Evolutionary conservation across 2,888 invertebrate genomes (phyloP), one percentile per base, ranked within the genome.

Genomic region (Trissoscelio sp.): DNA sequence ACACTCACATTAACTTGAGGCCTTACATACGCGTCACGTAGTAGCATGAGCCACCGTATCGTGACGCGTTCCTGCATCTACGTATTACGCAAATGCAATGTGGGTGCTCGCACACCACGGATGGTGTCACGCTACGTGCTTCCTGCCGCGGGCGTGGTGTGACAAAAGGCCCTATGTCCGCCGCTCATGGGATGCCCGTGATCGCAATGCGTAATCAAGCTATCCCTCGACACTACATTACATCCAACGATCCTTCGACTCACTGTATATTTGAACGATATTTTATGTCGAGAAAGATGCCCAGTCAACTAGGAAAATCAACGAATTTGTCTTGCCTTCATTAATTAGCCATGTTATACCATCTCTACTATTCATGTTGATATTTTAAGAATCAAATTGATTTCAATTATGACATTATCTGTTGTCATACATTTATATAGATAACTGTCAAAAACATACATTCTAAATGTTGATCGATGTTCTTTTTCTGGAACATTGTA

Each of bases 71-170:
- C 46, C 69, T 73, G 69, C 85, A 85, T 87, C 87, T 85, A 85
- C 85, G 74, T 79, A 89, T 90, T 90, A 89, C 90, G 88, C 89
- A 90, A 82, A 89, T 88, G 89, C 89, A 88, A 89, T 89, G 90
- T 89, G 89, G 90, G 88, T 89, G 89, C 88, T 89, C 87, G 88
- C 88, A 88, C 87, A 88, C 86, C 84, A 77, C 85, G 88, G 88
- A 89, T 87, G 88, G 88, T 89, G 90, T 90, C 89, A 90, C 88
- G 89, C 90, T 90, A 90, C 90, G 90, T 86, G 85, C 84, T 86
- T 86, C 87, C 88, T 86, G 86, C 87, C 88, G 89, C 90, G 90
- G 90, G 90, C 89, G 88, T 85, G 87, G 80, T 83, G 82, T 69
- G 83, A 81, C 80, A 81, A 82, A 82, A 82, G 82, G 79, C 75